Evolutionary conservation across 2,113 vertebrate genomes (phyloP).

Genomic region (Sylvilagus bachmani): DNA sequence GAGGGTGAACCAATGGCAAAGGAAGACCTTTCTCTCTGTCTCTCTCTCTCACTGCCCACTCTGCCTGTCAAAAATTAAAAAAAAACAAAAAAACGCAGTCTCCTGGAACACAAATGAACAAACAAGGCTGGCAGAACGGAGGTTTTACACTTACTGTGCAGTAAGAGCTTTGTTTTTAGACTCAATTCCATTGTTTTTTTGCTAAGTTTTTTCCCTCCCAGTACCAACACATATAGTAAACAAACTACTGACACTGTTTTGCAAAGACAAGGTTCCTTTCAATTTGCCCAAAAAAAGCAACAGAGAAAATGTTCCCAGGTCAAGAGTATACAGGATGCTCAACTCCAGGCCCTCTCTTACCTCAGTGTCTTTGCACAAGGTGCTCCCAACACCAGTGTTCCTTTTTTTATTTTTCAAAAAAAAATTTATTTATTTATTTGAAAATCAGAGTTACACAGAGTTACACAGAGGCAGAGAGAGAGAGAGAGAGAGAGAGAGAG

Average conservation of each 20-base stretch:
- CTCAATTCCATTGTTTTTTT: neutral
- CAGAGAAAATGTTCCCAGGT: neutral
- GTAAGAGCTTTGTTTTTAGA: constrained; percentile 2
- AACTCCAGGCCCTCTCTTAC: neutral
- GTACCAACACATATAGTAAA: neutral
- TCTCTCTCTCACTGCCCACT: too few species aligned
- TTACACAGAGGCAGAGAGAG: too few species aligned
- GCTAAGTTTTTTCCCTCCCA: neutral
- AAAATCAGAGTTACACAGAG: too few species aligned
- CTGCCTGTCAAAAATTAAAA: too few species aligned
- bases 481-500: neutral
- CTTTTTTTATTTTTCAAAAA: too few species aligned
- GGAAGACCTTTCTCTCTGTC: too few species aligned
- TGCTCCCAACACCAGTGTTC: neutral
- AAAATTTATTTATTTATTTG: too few species aligned
- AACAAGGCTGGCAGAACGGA: neutral
- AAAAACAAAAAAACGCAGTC: neutral
- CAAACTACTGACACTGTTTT: neutral
- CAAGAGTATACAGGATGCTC: neutral
- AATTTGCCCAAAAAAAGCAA: neutral
- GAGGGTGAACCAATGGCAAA: too few species aligned
- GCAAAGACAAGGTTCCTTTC: constrained; percentile 1
- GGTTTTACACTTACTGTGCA: neutral
- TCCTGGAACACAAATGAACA: neutral
- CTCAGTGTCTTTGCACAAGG: neutral